Evolutionary conservation across 2,888 invertebrate species (phyloP), one percentile per base, ranked within the genome.

Genomic region (Actias luna): DNA sequence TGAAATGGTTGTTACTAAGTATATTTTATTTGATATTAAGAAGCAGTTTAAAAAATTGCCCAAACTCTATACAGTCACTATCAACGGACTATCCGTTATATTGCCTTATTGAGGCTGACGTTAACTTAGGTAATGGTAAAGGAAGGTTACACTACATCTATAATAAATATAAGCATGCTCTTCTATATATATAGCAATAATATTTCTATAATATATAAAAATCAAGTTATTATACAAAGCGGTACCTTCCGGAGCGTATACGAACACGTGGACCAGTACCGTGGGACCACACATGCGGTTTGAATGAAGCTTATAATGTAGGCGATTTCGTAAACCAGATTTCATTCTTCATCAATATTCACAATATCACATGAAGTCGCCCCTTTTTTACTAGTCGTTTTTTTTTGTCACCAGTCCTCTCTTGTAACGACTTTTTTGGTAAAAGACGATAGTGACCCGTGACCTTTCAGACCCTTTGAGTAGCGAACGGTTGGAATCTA

Each of bases 271-370:
- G 75, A 75, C 71, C 35, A 57, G 62, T 73, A 85, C 88, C 90
- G 91, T 91, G 92, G 82, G 92, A 92, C 90, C 90, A 89, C 89
- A 88, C 88, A 85, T 73, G 70, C 71, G 80, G 79, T 83, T 87
- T 82, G 75, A 81, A 79, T 82, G 75, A 81, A 79, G 78, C 79
- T 75, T 70, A 72, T 72, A 50, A 50, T 25, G 22, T 50, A 79
- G 76, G 76, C 81, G 80, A 85, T 85, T 87, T 79, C 81, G 65
- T 85, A 87, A 92, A 92, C 92, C 88, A 86, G 92, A 91, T 91
- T 88, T 74, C 82, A 84, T 92, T 91, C 91, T 91, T 89, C 90
- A 92, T 92, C 92, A 92, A 92, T 92, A 92, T 92, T 92, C 92
- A 92, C 92, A 89, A 92, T 92, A 92, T 90, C 84, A 85, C 83